phyloP scores from a whole-genome alignment of 2,797 vertebrate species.

The Sciaenops ocellatus region DNA sequence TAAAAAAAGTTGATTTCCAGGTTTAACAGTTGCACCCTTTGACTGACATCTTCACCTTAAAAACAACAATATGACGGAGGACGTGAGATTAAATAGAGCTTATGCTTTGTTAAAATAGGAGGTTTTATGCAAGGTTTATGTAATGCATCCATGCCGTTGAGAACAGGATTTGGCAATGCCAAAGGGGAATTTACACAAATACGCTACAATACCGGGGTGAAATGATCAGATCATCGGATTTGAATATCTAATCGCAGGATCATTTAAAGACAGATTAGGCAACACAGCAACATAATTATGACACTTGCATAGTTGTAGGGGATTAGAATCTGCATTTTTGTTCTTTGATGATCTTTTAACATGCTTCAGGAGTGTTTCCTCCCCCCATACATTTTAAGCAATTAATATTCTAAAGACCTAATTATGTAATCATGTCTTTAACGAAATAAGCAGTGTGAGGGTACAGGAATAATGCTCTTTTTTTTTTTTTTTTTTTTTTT shows the following conservation, averaged over 20 bases:
- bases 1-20: constrained; percentile 24
- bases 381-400: constrained; percentile 52
- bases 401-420: constrained; percentile 75
- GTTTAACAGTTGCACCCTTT: neutral
- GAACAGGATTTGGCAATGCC: constrained; percentile 70
- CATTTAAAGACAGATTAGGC: constrained; percentile 77
- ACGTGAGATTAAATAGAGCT: constrained; percentile 24
- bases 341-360: constrained; percentile 77
- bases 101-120: constrained; percentile 37
- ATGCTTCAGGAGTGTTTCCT: constrained; percentile 52
- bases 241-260: constrained; percentile 78
- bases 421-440: constrained; percentile 75
- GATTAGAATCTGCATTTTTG: constrained; percentile 73
- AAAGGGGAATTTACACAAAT: constrained; percentile 70
- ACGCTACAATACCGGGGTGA: constrained; percentile 63
- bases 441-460: constrained; percentile 47
- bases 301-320: constrained; percentile 71
- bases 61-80: neutral
- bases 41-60: neutral
- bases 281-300: constrained; percentile 73
- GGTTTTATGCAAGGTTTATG: constrained; percentile 61
- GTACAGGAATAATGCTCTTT: constrained; percentile 30
- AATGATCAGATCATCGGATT: constrained; percentile 81
- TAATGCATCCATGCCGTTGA: constrained; percentile 73
- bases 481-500: no score